Evolutionary conservation across 2,113 vertebrate genomes (phyloP), one percentile per base, ranked within the genome.

Genomic region (Gobio gobio): DNA sequence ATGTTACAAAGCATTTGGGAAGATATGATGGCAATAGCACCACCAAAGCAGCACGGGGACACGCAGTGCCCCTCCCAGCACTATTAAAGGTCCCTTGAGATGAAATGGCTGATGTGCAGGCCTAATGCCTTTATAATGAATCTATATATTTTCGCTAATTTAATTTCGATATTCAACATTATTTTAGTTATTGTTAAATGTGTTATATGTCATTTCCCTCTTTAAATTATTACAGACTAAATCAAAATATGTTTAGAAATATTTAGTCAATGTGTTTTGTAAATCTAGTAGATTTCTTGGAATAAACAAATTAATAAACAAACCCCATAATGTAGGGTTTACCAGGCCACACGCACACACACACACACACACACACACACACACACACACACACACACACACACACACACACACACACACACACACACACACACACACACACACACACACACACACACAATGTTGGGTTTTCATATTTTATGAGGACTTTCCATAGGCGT

Each of bases 1-100:
- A 13, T 49, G 47, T 49, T 13, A 13, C 47, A 49, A 13, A 29
- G 1, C 29, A 29, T 29, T 29, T 29, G 29, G 29, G 29, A 29
- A 29, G 29, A 0, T n/a, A n/a, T n/a, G n/a, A n/a, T 43, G 22
- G 2, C 3, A 61, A 56, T 9, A 43, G 33, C 33, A 59, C 10
- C 20, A 2, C 5, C 5, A 61, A n/a, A 16, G 40, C 58, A 63
- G 78, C 58, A 79, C 36, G 24, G 20, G 14, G 63, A 70, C 61
- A 49, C 63, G 14, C 6, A 47, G 79, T 36, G 64, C 80, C 80
- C 80, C 80, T 82, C 64, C 64, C 80, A 56, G 49, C 2, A 40
- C 2, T 13, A 33, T n/a, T 1, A 33, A 51, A 6, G 59, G 9
- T 49, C 43, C 26, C 61, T 81, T 81, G 40, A 33, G 59, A 80